Evolutionary conservation across 2,888 invertebrate genomes (phyloP), one percentile per base, ranked within the genome.

Genomic region (Hyppa rectilinea): DNA sequence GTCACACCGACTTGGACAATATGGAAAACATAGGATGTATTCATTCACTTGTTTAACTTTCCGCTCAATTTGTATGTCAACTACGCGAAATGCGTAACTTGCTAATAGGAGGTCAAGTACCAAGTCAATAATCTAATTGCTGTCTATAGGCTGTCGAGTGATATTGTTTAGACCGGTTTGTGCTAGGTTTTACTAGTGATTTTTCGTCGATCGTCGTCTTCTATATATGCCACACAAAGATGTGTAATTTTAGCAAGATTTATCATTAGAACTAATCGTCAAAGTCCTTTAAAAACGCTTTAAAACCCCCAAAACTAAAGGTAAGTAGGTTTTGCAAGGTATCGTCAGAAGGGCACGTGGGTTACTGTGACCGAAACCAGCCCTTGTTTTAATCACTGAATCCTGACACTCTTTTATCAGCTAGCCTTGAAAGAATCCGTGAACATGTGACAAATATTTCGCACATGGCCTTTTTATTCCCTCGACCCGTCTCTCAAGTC

Each of bases 391-490:
- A n/a, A n/a, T n/a, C n/a, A n/a, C n/a, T n/a, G n/a, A n/a, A n/a
- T n/a, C n/a, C n/a, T n/a, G n/a, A n/a, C n/a, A n/a, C n/a, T n/a
- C n/a, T n/a, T n/a, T n/a, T n/a, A n/a, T n/a, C n/a, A n/a, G n/a
- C n/a, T n/a, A n/a, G n/a, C n/a, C n/a, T n/a, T n/a, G n/a, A n/a
- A n/a, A n/a, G n/a, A n/a, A 34, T 43, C 29, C 53, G 23, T 34
- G 31, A 49, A 31, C 56, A n/a, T 38, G 26, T 53, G 50, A 78
- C 45, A 78, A 71, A 73, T 64, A 78, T 58, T 61, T 73, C 20
- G 61, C 74, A 78, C 63, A 78, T 78, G 68, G 61, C 79, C 60
- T 23, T 56, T 38, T 58, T 47, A 68, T 68, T 38, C 38, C 38
- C 38, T 49, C 47, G 53, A 67, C 58, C 38, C 47, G 60, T 64